These are phyloP conservation scores for Ganaspis sp. DNA, from an alignment of 1,140 invertebrate species.

Conservation along the genomic window DNA sequence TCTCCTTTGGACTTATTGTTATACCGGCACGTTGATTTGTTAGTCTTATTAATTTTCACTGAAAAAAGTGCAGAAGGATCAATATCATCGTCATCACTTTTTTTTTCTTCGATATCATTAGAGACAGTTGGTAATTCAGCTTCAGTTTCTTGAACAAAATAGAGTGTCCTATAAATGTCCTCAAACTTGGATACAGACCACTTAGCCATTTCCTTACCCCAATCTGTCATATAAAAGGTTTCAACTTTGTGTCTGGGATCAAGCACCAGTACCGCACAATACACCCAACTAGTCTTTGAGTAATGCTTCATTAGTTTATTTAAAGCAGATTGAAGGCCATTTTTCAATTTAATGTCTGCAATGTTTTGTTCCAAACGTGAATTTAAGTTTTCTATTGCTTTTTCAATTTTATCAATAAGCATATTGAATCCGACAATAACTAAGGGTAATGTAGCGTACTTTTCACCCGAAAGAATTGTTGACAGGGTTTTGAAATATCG, in stretches of 20 bases:
- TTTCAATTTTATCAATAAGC: conserved; percentile 32
- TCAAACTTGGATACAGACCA: conserved; percentile 45
- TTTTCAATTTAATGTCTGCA: not conserved
- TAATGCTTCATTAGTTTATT: conserved; percentile 68
- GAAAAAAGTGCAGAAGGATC: not conserved
- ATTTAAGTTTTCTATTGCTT: not conserved
- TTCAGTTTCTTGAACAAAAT: not conserved
- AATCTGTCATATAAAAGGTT: conserved; percentile 65
- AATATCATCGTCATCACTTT: not conserved
- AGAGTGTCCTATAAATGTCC: conserved; percentile 57
- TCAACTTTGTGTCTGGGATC: conserved; percentile 66
- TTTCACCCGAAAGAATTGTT: not conserved
- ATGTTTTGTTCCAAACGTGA: not conserved
- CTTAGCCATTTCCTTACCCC: conserved; percentile 64
- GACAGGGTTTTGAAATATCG: not conserved
- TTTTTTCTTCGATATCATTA: not conserved
- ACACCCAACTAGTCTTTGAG: conserved; percentile 67
- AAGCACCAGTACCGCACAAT: conserved; percentile 65
- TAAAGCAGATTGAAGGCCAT: conserved; percentile 46
- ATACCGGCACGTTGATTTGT: not conserved
- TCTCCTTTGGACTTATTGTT: not conserved
- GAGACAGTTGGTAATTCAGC: not conserved
- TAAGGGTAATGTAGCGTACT: not conserved
- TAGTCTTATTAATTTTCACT: not conserved
- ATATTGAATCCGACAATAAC: not conserved